These are phyloP conservation scores for Lithobates sylvaticus DNA, from an alignment of 2,797 vertebrate species.

Conservation along the genomic window DNA sequence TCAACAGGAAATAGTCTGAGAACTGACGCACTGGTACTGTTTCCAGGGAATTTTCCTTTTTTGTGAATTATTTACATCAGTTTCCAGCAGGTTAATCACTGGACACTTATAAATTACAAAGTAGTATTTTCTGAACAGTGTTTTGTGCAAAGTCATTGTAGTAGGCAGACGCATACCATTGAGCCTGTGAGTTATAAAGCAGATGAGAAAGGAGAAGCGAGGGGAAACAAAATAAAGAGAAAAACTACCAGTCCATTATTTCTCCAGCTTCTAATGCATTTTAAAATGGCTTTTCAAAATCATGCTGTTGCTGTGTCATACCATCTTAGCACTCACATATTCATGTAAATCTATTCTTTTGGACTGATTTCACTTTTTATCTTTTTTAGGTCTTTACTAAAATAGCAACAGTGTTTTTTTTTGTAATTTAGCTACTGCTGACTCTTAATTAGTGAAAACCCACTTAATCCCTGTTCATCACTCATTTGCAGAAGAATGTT, in stretches of 20 bases:
- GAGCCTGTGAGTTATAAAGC: no score
- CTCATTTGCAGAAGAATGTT: conserved; percentile 7
- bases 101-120: no score
- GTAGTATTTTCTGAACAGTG: no score
- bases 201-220: no score
- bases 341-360: conserved; percentile 16
- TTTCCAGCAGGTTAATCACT: no score
- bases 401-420: background rate
- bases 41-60: no score
- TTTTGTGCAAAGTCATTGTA: no score
- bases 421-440: background rate
- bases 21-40: no score
- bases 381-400: background rate
- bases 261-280: background rate
- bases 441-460: conserved; percentile 14
- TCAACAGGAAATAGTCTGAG: no score
- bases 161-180: no score
- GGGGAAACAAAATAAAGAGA: no score
- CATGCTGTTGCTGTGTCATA: background rate
- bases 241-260: background rate
- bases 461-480: background rate
- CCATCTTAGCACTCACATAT: background rate
- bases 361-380: background rate
- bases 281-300: background rate
- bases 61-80: no score